Percentiles rank a stretch among this genome's conserved stretches.
These are phyloP conservation scores for Danionella cerebrum DNA, from an alignment of 2,113 vertebrate species.

Conservation along the genomic window DNA sequence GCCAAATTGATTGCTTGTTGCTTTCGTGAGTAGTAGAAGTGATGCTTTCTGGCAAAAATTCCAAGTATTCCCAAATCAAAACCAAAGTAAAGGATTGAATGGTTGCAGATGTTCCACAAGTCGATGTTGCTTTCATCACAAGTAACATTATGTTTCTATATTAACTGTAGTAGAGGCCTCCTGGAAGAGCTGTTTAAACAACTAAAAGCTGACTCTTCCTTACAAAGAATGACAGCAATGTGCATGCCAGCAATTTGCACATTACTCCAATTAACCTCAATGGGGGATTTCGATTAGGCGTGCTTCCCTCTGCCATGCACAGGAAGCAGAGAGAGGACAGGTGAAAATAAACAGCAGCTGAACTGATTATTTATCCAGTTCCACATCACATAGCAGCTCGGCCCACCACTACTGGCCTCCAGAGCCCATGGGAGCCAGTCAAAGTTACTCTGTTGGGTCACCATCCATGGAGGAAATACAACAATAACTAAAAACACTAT, in stretches of 20 bases:
- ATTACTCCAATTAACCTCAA: conserved; percentile 35
- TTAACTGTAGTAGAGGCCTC: conserved; percentile 29
- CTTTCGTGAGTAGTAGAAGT: background rate
- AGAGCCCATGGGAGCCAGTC: background rate
- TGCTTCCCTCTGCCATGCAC: conserved; percentile 1
- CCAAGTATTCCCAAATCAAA: background rate
- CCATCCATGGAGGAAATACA: conserved; percentile 35
- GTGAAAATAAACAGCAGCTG: conserved; percentile 38
- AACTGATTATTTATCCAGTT: conserved; percentile 41
- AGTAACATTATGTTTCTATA: conserved; percentile 17
- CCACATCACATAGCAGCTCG: conserved; percentile 28
- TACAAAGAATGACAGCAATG: background rate
- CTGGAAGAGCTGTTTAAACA: conserved; percentile 9
- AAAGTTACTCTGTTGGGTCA: conserved; percentile 20
- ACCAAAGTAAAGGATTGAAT: background rate
- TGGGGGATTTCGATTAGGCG: conserved; percentile 20
- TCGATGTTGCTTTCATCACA: background rate
- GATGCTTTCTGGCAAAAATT: background rate
- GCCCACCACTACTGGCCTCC: conserved; percentile 11
- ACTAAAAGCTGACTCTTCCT: background rate
- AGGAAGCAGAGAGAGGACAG: conserved; percentile 27
- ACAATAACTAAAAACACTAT: conserved; percentile 38
- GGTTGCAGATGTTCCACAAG: background rate
- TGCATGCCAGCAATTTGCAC: background rate
- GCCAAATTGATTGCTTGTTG: background rate